Conservation (phyloP, 2,113 vertebrate species). For the Pampusana beccarii region DNA sequence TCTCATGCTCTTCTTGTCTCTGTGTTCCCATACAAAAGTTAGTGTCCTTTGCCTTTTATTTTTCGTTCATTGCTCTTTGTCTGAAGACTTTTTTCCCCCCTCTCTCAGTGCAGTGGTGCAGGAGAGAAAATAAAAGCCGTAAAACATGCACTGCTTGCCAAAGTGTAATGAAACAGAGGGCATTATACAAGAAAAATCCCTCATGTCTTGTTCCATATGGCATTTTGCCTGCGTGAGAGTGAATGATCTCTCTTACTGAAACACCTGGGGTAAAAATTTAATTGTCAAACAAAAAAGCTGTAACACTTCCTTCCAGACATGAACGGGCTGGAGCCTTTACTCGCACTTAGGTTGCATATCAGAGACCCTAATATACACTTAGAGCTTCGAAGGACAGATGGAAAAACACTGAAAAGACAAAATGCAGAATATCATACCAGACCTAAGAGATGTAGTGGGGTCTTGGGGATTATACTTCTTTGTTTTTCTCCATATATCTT, state of each 20-base stretch:
- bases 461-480: not conserved
- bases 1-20: not conserved
- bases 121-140: constrained; percentile 27
- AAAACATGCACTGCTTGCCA: constrained; percentile 7
- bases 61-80: not conserved
- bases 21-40: not conserved
- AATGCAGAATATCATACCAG: not conserved
- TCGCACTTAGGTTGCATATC: not conserved
- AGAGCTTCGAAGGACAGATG: not conserved
- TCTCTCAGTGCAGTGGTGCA: not conserved
- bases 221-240: not conserved
- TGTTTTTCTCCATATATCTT: not conserved
- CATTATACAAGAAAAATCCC: not conserved
- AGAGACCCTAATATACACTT: not conserved
- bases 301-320: not conserved
- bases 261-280: constrained; percentile 9
- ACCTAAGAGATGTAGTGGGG: fast-evolving
- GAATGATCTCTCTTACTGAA: not conserved
- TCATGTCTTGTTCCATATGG: not conserved
- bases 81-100: not conserved
- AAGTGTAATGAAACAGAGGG: constrained; percentile 4
- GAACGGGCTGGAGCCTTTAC: not conserved
- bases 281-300: not conserved
- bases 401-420: not conserved
- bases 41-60: not conserved